These are phyloP conservation scores for Mugil cephalus DNA, from an alignment of 2,113 vertebrate genomes.

Conservation along the genomic window DNA sequence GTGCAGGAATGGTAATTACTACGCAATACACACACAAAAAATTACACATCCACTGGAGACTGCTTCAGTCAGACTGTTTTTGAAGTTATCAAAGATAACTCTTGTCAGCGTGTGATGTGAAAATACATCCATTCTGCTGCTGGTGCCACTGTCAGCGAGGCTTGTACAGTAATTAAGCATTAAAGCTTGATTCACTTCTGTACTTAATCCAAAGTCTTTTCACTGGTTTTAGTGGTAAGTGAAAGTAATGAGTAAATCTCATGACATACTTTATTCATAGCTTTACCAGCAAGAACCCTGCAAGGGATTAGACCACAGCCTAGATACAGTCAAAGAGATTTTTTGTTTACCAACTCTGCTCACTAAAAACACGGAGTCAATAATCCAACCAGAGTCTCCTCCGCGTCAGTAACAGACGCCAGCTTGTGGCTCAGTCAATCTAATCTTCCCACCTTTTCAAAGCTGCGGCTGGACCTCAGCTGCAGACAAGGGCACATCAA, in stretches of 20 bases:
- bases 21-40: constrained; percentile 33
- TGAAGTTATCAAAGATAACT: constrained; percentile 65
- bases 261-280: constrained; percentile 25
- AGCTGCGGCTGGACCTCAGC: constrained; percentile 32
- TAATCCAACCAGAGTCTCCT: constrained; percentile 20
- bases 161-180: constrained; percentile 13
- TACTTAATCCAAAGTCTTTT: constrained; percentile 23
- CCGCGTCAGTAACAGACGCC: not conserved
- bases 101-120: constrained; percentile 31
- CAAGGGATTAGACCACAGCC: constrained; percentile 40
- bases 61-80: constrained; percentile 63
- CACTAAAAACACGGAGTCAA: constrained; percentile 27
- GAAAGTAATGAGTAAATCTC: constrained; percentile 22
- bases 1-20: constrained; percentile 68
- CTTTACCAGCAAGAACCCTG: constrained; percentile 15
- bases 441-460: constrained; percentile 19
- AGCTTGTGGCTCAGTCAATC: constrained; percentile 10
- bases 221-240: constrained; percentile 1
- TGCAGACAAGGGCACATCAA: constrained; percentile 51
- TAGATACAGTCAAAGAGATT: constrained; percentile 34
- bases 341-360: constrained; percentile 39
- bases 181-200: constrained; percentile 20
- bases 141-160: constrained; percentile 51
- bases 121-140: constrained; percentile 39
- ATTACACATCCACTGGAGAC: constrained; percentile 34